phyloP scores from a whole-genome alignment of 2,113 vertebrate species.

The Cyprinodon variegatus region DNA sequence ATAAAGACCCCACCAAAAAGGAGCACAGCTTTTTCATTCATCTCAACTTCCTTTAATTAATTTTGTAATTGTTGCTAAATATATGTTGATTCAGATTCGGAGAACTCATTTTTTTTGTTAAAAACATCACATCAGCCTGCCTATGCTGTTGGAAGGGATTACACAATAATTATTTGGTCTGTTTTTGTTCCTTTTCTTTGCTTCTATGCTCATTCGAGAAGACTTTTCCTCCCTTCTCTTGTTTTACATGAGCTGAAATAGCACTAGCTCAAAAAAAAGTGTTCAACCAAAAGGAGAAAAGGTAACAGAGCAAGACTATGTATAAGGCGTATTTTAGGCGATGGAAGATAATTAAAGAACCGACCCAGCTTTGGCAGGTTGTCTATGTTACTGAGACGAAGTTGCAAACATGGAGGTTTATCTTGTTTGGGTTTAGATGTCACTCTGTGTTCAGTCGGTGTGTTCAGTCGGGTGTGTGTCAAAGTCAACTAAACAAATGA shows the following conservation, averaged over 20 bases:
- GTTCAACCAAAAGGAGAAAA: slow-evolving; percentile 26
- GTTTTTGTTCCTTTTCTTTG: neutral
- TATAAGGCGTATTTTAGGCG: slow-evolving; percentile 18
- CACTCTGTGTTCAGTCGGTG: neutral
- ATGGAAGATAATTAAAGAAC: slow-evolving; percentile 68
- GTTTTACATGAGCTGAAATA: neutral
- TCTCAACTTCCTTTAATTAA: neutral
- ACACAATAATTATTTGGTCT: neutral
- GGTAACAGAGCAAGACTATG: slow-evolving; percentile 1
- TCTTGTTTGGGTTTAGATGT: slow-evolving; percentile 65
- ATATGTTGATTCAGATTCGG: neutral
- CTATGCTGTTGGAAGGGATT: neutral
- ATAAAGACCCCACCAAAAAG: neutral
- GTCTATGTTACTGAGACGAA: slow-evolving; percentile 62
- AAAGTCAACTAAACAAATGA: slow-evolving; percentile 33
- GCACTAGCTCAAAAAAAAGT: slow-evolving; percentile 13
- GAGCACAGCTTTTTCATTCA: neutral
- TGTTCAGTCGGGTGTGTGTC: slow-evolving; percentile 14
- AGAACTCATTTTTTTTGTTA: neutral
- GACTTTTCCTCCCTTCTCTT: neutral
- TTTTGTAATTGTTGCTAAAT: neutral
- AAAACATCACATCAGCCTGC: neutral
- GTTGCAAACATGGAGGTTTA: slow-evolving; percentile 59
- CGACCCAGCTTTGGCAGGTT: slow-evolving; percentile 58
- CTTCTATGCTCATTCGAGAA: neutral